Conservation (phyloP, 1,140 invertebrate species). For the Aphelenchoides fujianensis region DNA sequence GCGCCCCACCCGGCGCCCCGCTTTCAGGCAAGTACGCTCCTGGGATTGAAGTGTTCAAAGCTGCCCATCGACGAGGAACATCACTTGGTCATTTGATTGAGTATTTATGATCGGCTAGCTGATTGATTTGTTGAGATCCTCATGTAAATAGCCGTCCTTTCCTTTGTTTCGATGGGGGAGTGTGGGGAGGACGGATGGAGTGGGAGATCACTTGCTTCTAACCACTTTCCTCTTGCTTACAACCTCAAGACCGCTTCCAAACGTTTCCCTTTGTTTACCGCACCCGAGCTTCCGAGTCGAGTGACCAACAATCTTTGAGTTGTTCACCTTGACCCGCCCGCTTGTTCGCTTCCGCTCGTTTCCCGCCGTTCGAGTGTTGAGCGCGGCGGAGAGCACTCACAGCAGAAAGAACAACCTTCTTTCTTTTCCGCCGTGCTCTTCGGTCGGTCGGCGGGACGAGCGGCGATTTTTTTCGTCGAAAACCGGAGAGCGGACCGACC, state of each 20-base stretch:
- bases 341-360: too few species aligned
- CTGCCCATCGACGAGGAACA: background rate
- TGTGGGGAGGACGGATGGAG: too few species aligned
- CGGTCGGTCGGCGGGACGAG: too few species aligned
- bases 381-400: too few species aligned
- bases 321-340: too few species aligned
- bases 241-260: background rate
- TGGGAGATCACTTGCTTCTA: too few species aligned
- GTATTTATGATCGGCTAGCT: background rate
- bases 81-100: background rate
- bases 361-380: too few species aligned
- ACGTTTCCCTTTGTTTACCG: background rate
- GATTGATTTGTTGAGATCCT: background rate
- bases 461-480: too few species aligned
- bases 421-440: too few species aligned
- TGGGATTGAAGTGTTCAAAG: background rate
- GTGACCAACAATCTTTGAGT: too few species aligned
- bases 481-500: too few species aligned
- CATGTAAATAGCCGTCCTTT: background rate
- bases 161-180: background rate
- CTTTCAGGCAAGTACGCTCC: constrained; percentile 28
- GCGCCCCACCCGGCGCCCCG: constrained; percentile 25
- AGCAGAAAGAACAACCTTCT: too few species aligned
- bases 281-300: background rate
- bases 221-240: background rate